Evolutionary conservation across 2,888 invertebrate species (phyloP).

Genomic region (Mythimna loreyi): DNA sequence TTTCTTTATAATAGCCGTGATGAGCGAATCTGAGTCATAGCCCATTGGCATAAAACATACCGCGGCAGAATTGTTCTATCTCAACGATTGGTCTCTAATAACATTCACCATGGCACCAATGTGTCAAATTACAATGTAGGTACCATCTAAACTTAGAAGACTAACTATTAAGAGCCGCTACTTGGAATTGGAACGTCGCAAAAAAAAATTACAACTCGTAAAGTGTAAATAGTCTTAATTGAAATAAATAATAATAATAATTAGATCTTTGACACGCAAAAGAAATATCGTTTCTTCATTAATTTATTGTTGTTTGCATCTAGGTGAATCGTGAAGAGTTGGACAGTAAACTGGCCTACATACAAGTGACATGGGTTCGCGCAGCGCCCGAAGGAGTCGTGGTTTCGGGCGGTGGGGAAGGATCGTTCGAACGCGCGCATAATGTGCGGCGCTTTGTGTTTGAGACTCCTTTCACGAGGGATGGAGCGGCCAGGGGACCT

Average conservation of each 20-base stretch:
- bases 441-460: slow-evolving; percentile 97
- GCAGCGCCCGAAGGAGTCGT: slow-evolving; percentile 97
- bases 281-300: slow-evolving; percentile 13
- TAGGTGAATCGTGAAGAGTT: slow-evolving; percentile 94
- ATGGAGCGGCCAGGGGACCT: slow-evolving; percentile 94
- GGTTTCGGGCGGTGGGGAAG: slow-evolving; percentile 90
- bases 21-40: slow-evolving; percentile 13
- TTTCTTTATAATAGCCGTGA: slow-evolving; percentile 1
- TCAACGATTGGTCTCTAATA: slow-evolving; percentile 35
- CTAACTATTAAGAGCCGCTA: slow-evolving; percentile 24
- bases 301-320: slow-evolving; percentile 30
- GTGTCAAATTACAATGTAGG: slow-evolving; percentile 41
- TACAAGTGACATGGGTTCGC: slow-evolving; percentile 99
- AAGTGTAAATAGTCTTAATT: slow-evolving; percentile 24
- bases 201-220: slow-evolving; percentile 33
- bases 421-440: slow-evolving; percentile 97
- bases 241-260: slow-evolving; percentile 37
- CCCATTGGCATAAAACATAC: slow-evolving; percentile 28
- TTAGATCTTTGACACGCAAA: background rate
- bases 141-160: slow-evolving; percentile 18
- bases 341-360: slow-evolving; percentile 96
- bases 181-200: slow-evolving; percentile 19
- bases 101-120: slow-evolving; percentile 48
- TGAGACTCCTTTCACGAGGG: slow-evolving; percentile 98
- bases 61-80: slow-evolving; percentile 32